Evolutionary conservation across 1,140 invertebrate species (phyloP).

Genomic region (Chironomus striatipennis): DNA sequence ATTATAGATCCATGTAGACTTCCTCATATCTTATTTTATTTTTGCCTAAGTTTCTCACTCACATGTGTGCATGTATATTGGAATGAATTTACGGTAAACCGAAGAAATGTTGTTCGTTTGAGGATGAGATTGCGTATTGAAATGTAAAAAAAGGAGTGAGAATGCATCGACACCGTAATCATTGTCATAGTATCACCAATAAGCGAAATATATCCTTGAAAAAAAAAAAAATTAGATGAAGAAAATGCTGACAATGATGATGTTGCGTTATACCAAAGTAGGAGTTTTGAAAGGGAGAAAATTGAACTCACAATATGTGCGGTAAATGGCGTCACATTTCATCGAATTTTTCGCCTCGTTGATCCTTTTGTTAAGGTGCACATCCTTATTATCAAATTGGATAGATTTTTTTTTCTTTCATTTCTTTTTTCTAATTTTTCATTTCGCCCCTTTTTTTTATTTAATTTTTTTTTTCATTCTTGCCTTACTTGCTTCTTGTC

Average conservation of each 20-base stretch:
- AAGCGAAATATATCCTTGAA: too few species aligned
- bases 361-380: constrained; percentile 22
- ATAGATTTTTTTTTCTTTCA: constrained; percentile 9
- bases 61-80: background rate
- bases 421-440: background rate
- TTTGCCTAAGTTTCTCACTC: too few species aligned
- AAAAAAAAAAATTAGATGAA: too few species aligned
- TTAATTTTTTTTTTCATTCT: background rate
- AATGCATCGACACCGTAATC: background rate
- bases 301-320: background rate
- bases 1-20: background rate
- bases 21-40: background rate
- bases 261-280: too few species aligned
- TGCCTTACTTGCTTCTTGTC: background rate
- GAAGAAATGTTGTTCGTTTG: constrained; percentile 22
- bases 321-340: constrained; percentile 22
- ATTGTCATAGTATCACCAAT: too few species aligned
- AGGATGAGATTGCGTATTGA: constrained; percentile 1
- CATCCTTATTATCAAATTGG: constrained; percentile 23
- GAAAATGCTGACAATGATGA: too few species aligned
- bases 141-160: background rate
- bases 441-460: background rate
- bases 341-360: constrained; percentile 21
- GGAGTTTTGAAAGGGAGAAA: background rate
- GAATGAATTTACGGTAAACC: constrained; percentile 15